These are phyloP conservation scores for Baronia brevicornis DNA, from an alignment of 2,888 invertebrate species.

Conservation along the genomic window DNA sequence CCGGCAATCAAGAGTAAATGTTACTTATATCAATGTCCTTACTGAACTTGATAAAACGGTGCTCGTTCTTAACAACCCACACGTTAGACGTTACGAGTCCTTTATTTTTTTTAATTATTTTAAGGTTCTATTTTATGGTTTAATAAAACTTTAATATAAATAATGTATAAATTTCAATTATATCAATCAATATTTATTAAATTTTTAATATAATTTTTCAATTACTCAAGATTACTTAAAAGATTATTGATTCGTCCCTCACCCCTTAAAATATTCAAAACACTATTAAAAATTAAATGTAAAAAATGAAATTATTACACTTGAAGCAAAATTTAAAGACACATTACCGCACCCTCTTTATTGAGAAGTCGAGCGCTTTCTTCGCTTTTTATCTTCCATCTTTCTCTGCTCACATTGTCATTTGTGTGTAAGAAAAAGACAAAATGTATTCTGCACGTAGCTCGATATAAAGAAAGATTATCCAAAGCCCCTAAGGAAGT, in stretches of 20 bases:
- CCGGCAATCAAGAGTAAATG: no score
- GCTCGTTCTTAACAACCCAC: no score
- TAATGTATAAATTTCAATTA: no score
- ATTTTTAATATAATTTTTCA: no score
- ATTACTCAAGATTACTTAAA: conserved; percentile 38
- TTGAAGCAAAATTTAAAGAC: conserved; percentile 73
- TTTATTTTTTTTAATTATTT: no score
- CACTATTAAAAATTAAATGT: conserved; percentile 71
- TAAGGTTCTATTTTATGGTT: no score
- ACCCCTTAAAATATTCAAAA: conserved; percentile 51
- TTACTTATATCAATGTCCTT: no score
- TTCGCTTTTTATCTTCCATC: conserved; percentile 39
- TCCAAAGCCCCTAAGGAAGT: conserved; percentile 77
- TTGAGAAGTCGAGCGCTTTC: conserved; percentile 66
- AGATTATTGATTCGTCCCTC: conserved; percentile 40
- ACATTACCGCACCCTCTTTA: conserved; percentile 71
- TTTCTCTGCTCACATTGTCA: conserved; percentile 26
- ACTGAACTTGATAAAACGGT: no score
- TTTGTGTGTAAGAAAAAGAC: conserved; percentile 33
- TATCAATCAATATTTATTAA: no score
- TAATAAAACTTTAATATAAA: no score
- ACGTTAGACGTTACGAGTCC: no score
- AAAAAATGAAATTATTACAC: conserved; percentile 73
- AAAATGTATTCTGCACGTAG: conserved; percentile 50
- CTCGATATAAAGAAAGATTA: conserved; percentile 77